phyloP scores from a whole-genome alignment of 2,888 invertebrate species.

The Drosophila eohydei region DNA sequence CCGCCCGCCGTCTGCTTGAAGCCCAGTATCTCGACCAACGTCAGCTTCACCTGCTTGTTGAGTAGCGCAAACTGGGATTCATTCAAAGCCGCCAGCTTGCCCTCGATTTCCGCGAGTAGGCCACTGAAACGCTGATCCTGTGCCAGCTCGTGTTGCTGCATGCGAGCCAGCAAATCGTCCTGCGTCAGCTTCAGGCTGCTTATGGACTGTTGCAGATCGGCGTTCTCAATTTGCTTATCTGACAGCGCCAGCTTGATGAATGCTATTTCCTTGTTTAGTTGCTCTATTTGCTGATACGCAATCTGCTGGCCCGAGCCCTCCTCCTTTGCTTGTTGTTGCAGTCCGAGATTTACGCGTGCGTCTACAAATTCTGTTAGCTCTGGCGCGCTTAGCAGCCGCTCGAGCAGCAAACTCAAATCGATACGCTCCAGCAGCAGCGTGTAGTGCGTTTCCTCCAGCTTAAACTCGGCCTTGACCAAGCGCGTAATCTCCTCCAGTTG shows the following conservation, averaged over 20 bases:
- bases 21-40: slow-evolving; percentile 86
- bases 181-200: slow-evolving; percentile 75
- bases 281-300: slow-evolving; percentile 85
- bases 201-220: slow-evolving; percentile 80
- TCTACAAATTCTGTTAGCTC: slow-evolving; percentile 76
- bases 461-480: slow-evolving; percentile 73
- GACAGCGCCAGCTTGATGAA: slow-evolving; percentile 86
- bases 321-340: slow-evolving; percentile 9
- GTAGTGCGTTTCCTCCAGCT: slow-evolving; percentile 62
- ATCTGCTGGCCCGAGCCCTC: slow-evolving; percentile 53
- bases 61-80: slow-evolving; percentile 86
- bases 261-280: slow-evolving; percentile 86
- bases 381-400: slow-evolving; percentile 82
- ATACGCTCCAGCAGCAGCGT: slow-evolving; percentile 76
- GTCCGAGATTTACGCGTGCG: slow-evolving; percentile 60
- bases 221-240: slow-evolving; percentile 85
- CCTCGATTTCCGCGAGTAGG: slow-evolving; percentile 81
- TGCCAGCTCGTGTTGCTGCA: slow-evolving; percentile 76
- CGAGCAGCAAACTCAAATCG: slow-evolving; percentile 83
- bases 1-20: slow-evolving; percentile 75
- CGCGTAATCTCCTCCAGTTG: slow-evolving; percentile 84
- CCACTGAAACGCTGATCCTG: slow-evolving; percentile 76
- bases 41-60: slow-evolving; percentile 86
- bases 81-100: slow-evolving; percentile 74
- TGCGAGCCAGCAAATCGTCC: slow-evolving; percentile 74